Base-by-base conservation (phyloP, 2,797 vertebrate genomes). In the Acipenser transmontanus region DNA sequence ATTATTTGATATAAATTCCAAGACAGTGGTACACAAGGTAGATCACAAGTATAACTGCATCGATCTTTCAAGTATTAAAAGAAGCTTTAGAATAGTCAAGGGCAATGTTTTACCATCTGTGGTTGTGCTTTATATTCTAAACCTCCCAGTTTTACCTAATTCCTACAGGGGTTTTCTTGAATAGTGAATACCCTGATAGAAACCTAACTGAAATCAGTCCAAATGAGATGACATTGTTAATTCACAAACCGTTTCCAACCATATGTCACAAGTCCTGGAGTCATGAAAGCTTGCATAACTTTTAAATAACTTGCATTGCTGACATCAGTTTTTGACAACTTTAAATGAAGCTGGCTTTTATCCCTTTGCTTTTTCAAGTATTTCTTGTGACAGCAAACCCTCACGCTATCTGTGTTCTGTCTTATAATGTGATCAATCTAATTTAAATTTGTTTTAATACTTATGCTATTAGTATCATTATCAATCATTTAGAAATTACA, bases 181-280 rank as follows among this genome's bases (percentile, higher is more conserved):
- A 88, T 88, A 80, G 79, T 74, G 77, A 86, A 80, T 76, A 82
- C 86, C 80, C 77, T 85, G 74, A 72, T 81, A 80, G 84, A 87
- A 78, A 86, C 77, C 72, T 78, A 83, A 85, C 83, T 87, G 70
- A 82, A 83, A 89, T 80, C 82, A 80, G 85, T 88, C 88, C 85
- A 88, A 78, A 69, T 73, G 76, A 80, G 85, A 89, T 77, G 77
- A 79, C 77, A 86, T 79, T 86, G 88, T 93, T 92, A 92, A 92
- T 93, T 91, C 89, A 85, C 79, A 82, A 88, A 81, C 77, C 76
- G 85, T 89, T 90, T 88, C 86, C 85, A 87, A 88, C 89, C 91
- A 83, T 92, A 94, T 94, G 91, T 90, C 90, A 91, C 80, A 89
- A 87, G 80, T 88, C 85, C 83, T 87, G 70, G 82, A 90, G 78